phyloP scores from a whole-genome alignment of 2,113 vertebrate genomes.

The Caracal caracal region DNA sequence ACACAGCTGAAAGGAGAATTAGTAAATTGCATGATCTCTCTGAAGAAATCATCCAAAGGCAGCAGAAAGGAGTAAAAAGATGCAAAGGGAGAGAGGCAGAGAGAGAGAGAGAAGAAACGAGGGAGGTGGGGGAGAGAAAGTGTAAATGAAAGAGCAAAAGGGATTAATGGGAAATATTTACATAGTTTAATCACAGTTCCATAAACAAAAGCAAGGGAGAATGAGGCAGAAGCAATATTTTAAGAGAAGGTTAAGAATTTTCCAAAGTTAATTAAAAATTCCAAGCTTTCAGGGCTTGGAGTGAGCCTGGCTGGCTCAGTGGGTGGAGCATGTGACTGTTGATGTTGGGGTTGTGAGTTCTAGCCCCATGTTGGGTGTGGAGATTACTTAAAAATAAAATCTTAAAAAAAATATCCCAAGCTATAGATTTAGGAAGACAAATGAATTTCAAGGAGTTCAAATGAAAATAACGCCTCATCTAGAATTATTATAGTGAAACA shows the following conservation, averaged over 20 bases:
- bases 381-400: not conserved
- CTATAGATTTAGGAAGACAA: not conserved
- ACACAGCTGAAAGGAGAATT: not conserved
- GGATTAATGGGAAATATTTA: not conserved
- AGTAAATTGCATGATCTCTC: not conserved
- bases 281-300: too few relatives aligned
- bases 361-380: not conserved
- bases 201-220: not conserved
- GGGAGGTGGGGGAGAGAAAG: rapidly evolving
- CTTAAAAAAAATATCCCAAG: not conserved
- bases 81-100: not conserved
- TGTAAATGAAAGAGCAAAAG: not conserved
- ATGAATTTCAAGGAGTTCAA: not conserved
- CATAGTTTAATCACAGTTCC: not conserved
- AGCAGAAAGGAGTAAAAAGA: not conserved
- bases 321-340: not conserved
- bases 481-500: not conserved
- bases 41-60: not conserved
- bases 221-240: not conserved
- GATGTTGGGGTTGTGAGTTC: not conserved
- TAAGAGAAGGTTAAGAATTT: not conserved
- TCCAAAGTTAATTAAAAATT: not conserved
- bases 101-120: not conserved
- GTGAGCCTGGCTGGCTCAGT: not conserved
- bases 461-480: not conserved